Conservation (phyloP, 1,140 invertebrate genomes). For the Leptinotarsa texana region DNA sequence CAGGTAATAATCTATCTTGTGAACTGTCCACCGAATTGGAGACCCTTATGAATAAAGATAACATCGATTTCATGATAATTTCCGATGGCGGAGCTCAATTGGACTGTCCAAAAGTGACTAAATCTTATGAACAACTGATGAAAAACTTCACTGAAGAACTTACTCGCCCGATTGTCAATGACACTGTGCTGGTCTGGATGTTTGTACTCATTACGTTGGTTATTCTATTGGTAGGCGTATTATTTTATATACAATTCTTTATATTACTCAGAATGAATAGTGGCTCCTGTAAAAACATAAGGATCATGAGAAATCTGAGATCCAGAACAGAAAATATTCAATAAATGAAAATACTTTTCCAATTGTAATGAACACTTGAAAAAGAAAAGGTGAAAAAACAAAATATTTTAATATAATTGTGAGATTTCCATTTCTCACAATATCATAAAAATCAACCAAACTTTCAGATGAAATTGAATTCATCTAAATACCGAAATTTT, state of each 20-base stretch:
- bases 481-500: too few relatives aligned
- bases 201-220: conserved; percentile 24
- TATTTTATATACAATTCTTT: conserved; percentile 35
- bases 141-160: conserved; percentile 11
- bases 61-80: not conserved
- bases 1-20: conserved; percentile 22
- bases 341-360: too few relatives aligned
- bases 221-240: conserved; percentile 20
- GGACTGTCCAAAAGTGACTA: not conserved
- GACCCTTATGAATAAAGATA: conserved; percentile 5
- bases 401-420: too few relatives aligned
- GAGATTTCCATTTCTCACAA: too few relatives aligned
- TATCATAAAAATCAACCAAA: too few relatives aligned
- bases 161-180: not conserved
- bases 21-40: not conserved
- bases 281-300: conserved; percentile 2
- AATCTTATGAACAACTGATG: not conserved
- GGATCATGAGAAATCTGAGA: conserved; percentile 7
- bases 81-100: too few relatives aligned
- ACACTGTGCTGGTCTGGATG: conserved; percentile 12
- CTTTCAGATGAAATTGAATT: too few relatives aligned
- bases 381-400: too few relatives aligned
- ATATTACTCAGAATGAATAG: conserved; percentile 18
- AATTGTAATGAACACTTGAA: too few relatives aligned
- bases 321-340: not conserved